Conservation (phyloP, 1,140 invertebrate species). For the Branchinecta lindahli region DNA sequence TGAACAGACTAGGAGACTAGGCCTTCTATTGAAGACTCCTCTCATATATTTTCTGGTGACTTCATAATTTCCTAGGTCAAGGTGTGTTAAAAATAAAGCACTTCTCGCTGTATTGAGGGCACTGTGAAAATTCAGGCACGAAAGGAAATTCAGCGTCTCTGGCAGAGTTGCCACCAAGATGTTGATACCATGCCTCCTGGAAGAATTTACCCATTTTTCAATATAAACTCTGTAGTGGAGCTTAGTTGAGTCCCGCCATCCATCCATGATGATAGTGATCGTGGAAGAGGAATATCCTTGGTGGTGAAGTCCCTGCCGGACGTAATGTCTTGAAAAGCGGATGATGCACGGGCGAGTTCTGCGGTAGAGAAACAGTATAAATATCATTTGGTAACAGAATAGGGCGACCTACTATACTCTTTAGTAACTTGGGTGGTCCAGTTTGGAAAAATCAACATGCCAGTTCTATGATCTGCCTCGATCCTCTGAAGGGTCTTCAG, state of each 20-base stretch:
- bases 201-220: conserved; percentile 6
- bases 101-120: neutral
- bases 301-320: conserved; percentile 3
- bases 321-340: neutral
- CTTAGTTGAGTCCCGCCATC: conserved; percentile 7
- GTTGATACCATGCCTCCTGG: neutral
- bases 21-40: neutral
- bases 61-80: neutral
- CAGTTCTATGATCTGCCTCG: neutral
- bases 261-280: conserved; percentile 4
- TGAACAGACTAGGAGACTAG: no score
- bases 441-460: conserved; percentile 5
- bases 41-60: neutral
- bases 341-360: neutral
- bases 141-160: neutral
- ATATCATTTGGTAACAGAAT: no score
- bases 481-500: neutral
- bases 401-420: neutral
- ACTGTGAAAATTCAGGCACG: neutral
- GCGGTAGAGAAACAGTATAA: neutral
- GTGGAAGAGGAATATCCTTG: conserved; percentile 4
- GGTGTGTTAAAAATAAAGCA: conserved; percentile 1
- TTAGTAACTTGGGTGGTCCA: conserved; percentile 5
- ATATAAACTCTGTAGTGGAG: neutral
- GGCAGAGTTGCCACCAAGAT: neutral